phyloP scores from a whole-genome alignment of 2,113 vertebrate species.

The Lucifuga dentata region DNA sequence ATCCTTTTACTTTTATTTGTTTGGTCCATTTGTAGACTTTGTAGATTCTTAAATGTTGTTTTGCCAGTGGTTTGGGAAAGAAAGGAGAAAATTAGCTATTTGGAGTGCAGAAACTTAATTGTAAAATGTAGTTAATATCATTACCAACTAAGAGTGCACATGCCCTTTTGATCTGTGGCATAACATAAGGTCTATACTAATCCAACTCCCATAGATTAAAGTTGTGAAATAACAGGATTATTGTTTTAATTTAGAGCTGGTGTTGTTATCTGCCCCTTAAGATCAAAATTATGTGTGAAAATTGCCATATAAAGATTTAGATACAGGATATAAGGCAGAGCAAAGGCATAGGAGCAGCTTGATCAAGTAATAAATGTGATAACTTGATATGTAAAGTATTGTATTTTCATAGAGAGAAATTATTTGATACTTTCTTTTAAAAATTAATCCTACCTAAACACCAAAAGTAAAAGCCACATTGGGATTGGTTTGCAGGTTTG shows the following conservation, averaged over 20 bases:
- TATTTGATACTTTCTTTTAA: conserved; percentile 68
- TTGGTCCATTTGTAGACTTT: conserved; percentile 63
- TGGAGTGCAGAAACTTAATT: conserved; percentile 34
- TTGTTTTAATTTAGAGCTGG: conserved; percentile 58
- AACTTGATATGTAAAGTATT: conserved; percentile 69
- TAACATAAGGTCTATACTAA: conserved; percentile 23
- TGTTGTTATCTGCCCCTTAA: conserved; percentile 62
- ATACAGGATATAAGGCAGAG: conserved; percentile 18
- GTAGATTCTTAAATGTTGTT: conserved; percentile 36
- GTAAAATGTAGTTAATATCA: conserved; percentile 44
- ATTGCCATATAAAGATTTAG: conserved; percentile 40
- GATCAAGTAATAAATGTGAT: conserved; percentile 62
- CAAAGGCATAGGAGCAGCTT: conserved; percentile 56
- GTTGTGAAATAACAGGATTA: conserved; percentile 22
- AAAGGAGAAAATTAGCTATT: conserved; percentile 30
- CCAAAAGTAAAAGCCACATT: conserved; percentile 93
- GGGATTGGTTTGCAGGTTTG: conserved; percentile 99
- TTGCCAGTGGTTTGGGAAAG: conserved; percentile 22
- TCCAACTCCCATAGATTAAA: conserved; percentile 42
- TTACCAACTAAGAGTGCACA: conserved; percentile 66
- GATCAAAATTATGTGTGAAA: conserved; percentile 56
- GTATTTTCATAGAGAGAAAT: conserved; percentile 47
- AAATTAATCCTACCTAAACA: conserved; percentile 65
- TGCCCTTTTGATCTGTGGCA: conserved; percentile 42
- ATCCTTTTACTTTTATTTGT: conserved; percentile 68